Percentiles rank a stretch among this genome's conserved stretches.
Evolutionary conservation across 2,888 invertebrate species (phyloP).

Genomic region (Xestia rhomboidea): DNA sequence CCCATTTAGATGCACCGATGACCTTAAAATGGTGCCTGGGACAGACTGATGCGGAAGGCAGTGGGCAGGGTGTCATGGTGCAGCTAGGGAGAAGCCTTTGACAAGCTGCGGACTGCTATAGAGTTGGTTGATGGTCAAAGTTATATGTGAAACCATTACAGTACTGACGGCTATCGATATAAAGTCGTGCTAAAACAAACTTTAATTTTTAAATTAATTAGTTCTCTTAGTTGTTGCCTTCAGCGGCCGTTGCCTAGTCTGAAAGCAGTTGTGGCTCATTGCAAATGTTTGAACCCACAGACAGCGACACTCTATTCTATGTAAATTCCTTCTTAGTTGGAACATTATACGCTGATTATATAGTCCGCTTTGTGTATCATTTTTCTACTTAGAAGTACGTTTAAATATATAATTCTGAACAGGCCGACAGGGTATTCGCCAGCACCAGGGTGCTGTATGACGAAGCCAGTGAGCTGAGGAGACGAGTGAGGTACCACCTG

Average conservation of each 20-base stretch:
- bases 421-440: constrained; percentile 84
- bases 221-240: not conserved
- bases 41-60: not conserved
- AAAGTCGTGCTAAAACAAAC: not conserved
- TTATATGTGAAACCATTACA: not conserved
- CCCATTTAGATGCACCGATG: not conserved
- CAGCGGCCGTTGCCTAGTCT: not conserved
- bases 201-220: not conserved
- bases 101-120: not conserved
- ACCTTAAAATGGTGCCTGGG: not conserved
- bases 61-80: not conserved
- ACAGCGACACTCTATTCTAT: not conserved
- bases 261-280: not conserved
- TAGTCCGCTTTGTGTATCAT: not conserved
- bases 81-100: not conserved
- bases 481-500: constrained; percentile 88
- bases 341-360: not conserved
- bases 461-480: constrained; percentile 86
- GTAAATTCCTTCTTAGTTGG: not conserved
- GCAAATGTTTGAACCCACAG: not conserved
- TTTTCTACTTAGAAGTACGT: not conserved
- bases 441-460: constrained; percentile 85
- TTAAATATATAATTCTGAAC: constrained; percentile 1
- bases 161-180: not conserved
- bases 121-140: not conserved